Evolutionary conservation across 2,888 invertebrate species (phyloP).

Genomic region (Leucophenga montana): DNA sequence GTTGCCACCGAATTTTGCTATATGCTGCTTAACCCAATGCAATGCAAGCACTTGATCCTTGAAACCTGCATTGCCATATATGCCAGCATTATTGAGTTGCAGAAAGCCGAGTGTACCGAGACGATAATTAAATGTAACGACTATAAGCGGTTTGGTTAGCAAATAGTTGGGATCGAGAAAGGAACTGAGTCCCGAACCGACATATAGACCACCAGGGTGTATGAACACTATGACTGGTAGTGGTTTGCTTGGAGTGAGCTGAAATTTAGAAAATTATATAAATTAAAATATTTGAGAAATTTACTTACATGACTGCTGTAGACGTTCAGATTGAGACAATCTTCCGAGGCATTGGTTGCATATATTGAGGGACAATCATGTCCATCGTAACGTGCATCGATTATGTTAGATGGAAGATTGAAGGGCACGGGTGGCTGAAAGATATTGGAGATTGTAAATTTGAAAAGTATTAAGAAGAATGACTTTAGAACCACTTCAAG

Average conservation of each 20-base stretch:
- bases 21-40: slow-evolving; percentile 75
- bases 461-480: no score
- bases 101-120: slow-evolving; percentile 75
- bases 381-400: slow-evolving; percentile 74
- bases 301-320: slow-evolving; percentile 68
- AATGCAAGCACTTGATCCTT: slow-evolving; percentile 76
- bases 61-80: slow-evolving; percentile 76
- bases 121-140: slow-evolving; percentile 78
- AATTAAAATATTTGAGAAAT: neutral
- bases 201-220: slow-evolving; percentile 79
- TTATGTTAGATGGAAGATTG: slow-evolving; percentile 33
- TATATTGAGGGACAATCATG: slow-evolving; percentile 74
- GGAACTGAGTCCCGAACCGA: slow-evolving; percentile 68
- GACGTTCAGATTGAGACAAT: slow-evolving; percentile 76
- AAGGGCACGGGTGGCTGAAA: slow-evolving; percentile 73
- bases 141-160: slow-evolving; percentile 76
- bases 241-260: slow-evolving; percentile 33
- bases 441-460: neutral
- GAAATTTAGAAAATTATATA: neutral
- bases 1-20: slow-evolving; percentile 75
- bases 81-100: slow-evolving; percentile 74
- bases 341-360: slow-evolving; percentile 71
- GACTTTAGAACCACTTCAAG: no score
- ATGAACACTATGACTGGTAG: slow-evolving; percentile 78
- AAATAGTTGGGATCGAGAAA: slow-evolving; percentile 76